These are phyloP conservation scores for Camelus dromedarius DNA, from an alignment of 2,113 vertebrate genomes.

Conservation along the genomic window DNA sequence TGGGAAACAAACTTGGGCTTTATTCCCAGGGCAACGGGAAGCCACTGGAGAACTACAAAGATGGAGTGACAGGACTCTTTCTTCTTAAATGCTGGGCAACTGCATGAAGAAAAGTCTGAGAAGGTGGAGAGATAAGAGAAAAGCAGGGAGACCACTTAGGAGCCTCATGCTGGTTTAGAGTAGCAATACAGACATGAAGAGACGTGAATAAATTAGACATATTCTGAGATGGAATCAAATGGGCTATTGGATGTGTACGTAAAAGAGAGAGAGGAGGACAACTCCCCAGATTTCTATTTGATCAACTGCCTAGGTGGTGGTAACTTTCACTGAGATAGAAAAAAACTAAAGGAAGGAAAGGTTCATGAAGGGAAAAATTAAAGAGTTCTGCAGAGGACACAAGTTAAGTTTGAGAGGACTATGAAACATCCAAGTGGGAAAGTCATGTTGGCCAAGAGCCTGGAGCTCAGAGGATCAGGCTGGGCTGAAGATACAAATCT, in stretches of 20 bases:
- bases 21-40: neutral
- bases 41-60: neutral
- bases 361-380: neutral
- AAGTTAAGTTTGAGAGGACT: conserved; percentile 51
- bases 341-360: neutral
- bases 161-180: neutral
- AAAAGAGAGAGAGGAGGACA: neutral
- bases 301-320: neutral
- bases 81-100: conserved; percentile 38
- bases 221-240: neutral
- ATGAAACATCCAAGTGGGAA: conserved; percentile 61
- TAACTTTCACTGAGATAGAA: neutral
- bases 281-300: neutral
- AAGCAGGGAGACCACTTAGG: neutral
- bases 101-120: neutral
- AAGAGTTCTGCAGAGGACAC: conserved; percentile 34
- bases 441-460: conserved; percentile 66
- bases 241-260: neutral
- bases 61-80: neutral
- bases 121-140: neutral
- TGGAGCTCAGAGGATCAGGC: conserved; percentile 54
- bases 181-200: neutral
- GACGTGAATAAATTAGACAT: neutral
- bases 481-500: conserved; percentile 70
- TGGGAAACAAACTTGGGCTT: neutral